Evolutionary conservation across 2,113 vertebrate species (phyloP).

Genomic region (Crotalus horridus): DNA sequence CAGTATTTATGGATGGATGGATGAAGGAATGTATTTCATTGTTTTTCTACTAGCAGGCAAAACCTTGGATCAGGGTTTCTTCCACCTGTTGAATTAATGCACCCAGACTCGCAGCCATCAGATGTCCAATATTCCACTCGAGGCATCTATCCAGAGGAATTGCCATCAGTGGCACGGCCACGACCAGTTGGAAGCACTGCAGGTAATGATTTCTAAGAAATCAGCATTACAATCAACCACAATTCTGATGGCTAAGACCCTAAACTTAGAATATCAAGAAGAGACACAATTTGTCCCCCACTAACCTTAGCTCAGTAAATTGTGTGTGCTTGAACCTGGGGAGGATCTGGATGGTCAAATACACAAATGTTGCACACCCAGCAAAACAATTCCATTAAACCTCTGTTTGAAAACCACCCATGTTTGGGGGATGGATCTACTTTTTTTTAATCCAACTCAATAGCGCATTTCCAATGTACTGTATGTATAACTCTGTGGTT

Average conservation of each 20-base stretch:
- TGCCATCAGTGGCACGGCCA: constrained; percentile 83
- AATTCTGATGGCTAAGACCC: background rate
- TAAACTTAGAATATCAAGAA: background rate
- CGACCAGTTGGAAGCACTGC: constrained; percentile 89
- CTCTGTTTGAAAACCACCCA: background rate
- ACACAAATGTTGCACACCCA: background rate
- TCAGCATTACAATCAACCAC: background rate
- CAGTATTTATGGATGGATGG: background rate
- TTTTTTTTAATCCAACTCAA: background rate
- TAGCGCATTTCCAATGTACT: background rate
- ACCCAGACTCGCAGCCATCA: constrained; percentile 71
- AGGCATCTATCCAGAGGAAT: constrained; percentile 81
- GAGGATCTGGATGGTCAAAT: background rate
- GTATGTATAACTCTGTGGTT: background rate
- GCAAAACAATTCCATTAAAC: background rate
- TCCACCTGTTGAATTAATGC: constrained; percentile 76
- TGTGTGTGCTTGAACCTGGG: background rate
- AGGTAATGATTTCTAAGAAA: constrained; percentile 71
- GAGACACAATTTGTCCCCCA: background rate
- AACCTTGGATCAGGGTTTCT: constrained; percentile 79
- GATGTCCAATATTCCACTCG: constrained; percentile 83
- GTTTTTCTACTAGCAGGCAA: constrained; percentile 71
- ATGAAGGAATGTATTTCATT: constrained; percentile 12
- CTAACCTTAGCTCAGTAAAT: background rate
- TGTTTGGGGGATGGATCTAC: background rate